phyloP scores from a whole-genome alignment of 64 coral and sea anemone species.

The Pachyseris speciosa region DNA sequence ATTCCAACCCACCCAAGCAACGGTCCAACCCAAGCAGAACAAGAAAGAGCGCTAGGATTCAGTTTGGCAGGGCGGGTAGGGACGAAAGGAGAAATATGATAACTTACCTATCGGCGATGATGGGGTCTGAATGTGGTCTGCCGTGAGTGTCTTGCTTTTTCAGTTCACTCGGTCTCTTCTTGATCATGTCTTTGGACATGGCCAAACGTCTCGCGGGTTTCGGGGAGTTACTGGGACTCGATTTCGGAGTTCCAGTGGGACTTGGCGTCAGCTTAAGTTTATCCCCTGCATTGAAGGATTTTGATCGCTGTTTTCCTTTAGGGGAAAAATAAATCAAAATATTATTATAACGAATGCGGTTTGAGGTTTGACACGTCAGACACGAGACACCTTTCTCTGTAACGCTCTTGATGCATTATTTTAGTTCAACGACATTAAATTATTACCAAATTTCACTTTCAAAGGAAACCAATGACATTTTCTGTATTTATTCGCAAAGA shows the following conservation, averaged over 20 bases:
- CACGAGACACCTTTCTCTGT: too few relatives aligned
- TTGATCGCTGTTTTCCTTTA: constrained; percentile 4
- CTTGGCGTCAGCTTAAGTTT: not conserved
- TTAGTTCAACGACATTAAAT: too few relatives aligned
- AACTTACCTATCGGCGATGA: constrained; percentile 23
- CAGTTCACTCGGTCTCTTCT: not conserved
- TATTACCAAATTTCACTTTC: too few relatives aligned
- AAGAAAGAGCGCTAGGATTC: too few relatives aligned
- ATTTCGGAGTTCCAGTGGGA: constrained; percentile 14
- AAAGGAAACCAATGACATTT: too few relatives aligned
- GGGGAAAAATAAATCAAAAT: not conserved
- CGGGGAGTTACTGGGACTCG: constrained; percentile 1
- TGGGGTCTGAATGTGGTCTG: constrained; percentile 40
- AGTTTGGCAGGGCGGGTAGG: too few relatives aligned
- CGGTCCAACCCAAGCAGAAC: too few relatives aligned
- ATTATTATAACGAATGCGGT: not conserved
- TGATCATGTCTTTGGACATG: constrained; percentile 10
- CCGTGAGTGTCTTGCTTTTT: constrained; percentile 5
- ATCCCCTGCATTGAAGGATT: constrained; percentile 21
- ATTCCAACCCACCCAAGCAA: too few relatives aligned
- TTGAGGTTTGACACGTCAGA: not conserved
- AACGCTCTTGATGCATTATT: too few relatives aligned
- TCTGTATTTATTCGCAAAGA: too few relatives aligned
- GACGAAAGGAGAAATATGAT: not conserved
- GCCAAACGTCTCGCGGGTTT: not conserved